phyloP scores from a whole-genome alignment of 2,888 invertebrate species.

The Drosophila nigricruria region DNA sequence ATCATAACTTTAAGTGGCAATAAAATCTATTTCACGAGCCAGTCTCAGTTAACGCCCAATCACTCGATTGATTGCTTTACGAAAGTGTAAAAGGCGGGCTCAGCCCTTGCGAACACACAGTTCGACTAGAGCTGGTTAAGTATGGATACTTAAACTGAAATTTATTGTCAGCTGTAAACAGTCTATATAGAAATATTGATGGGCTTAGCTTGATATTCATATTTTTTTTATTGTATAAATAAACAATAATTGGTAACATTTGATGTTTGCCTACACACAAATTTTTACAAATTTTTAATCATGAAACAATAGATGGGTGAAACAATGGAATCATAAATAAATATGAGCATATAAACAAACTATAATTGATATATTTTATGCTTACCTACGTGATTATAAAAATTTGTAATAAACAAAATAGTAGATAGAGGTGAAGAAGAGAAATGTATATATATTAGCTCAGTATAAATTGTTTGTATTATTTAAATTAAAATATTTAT shows the following conservation, averaged over 20 bases:
- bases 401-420: background rate
- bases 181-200: background rate
- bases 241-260: conserved; percentile 2
- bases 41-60: conserved; percentile 50
- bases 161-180: conserved; percentile 9
- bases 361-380: conserved; percentile 1
- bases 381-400: background rate
- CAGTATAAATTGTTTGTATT: too few relatives aligned
- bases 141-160: conserved; percentile 7
- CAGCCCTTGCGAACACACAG: background rate
- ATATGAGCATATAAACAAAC: background rate
- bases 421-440: background rate
- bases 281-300: background rate
- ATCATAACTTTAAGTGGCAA: conserved; percentile 47
- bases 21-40: conserved; percentile 49
- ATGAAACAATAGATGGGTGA: background rate
- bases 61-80: conserved; percentile 9
- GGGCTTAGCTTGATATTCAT: conserved; percentile 1
- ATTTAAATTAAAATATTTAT: too few relatives aligned
- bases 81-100: background rate
- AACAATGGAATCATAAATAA: background rate
- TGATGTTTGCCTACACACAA: background rate
- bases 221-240: conserved; percentile 7
- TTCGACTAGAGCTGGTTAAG: background rate
- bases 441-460: too few relatives aligned